Conservation (phyloP, 2,888 invertebrate species). For the Drosophila differens region DNA sequence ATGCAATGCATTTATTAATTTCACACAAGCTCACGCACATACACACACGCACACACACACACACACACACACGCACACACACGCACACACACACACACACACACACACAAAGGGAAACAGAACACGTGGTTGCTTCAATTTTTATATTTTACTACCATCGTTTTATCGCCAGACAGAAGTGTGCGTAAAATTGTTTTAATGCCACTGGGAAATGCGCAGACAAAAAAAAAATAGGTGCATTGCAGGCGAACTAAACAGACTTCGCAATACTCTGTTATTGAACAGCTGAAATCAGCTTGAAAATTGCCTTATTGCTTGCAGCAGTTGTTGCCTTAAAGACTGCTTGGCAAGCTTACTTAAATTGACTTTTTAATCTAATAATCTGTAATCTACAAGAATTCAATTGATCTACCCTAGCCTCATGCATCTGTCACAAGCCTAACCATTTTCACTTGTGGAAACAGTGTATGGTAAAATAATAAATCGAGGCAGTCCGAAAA, state of each 20-base stretch:
- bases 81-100: neutral
- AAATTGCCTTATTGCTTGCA: neutral
- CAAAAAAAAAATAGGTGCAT: neutral
- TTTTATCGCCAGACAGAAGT: slow-evolving; percentile 44
- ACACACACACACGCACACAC: neutral
- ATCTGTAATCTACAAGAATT: too few relatives aligned
- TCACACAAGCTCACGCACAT: slow-evolving; percentile 31
- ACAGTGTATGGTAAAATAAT: slow-evolving; percentile 29
- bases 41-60: slow-evolving; percentile 15
- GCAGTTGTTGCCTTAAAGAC: neutral
- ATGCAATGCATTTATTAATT: slow-evolving; percentile 66
- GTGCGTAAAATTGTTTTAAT: slow-evolving; percentile 60
- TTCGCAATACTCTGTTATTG: neutral
- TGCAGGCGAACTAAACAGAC: neutral
- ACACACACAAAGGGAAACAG: neutral
- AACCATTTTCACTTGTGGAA: neutral
- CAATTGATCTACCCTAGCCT: neutral
- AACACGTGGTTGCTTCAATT: slow-evolving; percentile 19
- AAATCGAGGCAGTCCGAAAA: slow-evolving; percentile 32
- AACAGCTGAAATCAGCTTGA: too few relatives aligned
- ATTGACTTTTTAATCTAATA: neutral
- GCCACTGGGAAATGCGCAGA: slow-evolving; percentile 34
- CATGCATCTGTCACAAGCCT: too few relatives aligned
- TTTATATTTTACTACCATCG: slow-evolving; percentile 24
- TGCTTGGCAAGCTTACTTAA: too few relatives aligned